phyloP scores from a whole-genome alignment of 2,888 invertebrate genomes.

The Drosophila melanosoma region DNA sequence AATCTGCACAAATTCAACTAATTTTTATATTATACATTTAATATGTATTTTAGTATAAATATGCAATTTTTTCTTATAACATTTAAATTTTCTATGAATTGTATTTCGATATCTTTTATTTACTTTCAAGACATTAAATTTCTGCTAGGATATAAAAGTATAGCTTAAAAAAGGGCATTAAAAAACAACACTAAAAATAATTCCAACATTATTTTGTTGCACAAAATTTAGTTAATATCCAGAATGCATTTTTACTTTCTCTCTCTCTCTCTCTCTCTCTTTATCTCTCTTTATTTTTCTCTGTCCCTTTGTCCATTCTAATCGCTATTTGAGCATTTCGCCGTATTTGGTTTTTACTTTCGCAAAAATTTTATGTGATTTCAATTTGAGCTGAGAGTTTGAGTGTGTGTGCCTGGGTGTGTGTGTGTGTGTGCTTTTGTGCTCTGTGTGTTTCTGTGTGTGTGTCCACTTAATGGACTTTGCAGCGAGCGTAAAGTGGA shows the following conservation, averaged over 20 bases:
- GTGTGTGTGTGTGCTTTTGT: background rate
- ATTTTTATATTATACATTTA: background rate
- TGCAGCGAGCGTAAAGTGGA: constrained; percentile 67
- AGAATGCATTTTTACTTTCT: background rate
- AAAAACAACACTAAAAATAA: no score
- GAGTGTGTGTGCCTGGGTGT: background rate
- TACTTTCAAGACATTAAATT: no score
- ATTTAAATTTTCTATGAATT: background rate
- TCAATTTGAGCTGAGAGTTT: constrained; percentile 39
- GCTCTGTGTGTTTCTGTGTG: background rate
- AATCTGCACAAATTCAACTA: background rate
- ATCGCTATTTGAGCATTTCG: constrained; percentile 28
- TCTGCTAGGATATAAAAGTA: background rate
- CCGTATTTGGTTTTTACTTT: constrained; percentile 39
- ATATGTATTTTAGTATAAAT: background rate
- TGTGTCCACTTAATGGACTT: constrained; percentile 67
- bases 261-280: background rate
- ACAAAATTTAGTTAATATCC: background rate
- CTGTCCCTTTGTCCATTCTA: background rate
- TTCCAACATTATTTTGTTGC: background rate
- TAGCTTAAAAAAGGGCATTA: fast-evolving
- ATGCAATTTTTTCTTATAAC: no score
- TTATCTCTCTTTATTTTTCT: background rate
- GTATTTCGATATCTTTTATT: background rate
- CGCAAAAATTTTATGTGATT: constrained; percentile 40